Evolutionary conservation across 2,797 vertebrate species (phyloP), one percentile per base, ranked within the genome.

Genomic region (Pseudopleuronectes americanus): DNA sequence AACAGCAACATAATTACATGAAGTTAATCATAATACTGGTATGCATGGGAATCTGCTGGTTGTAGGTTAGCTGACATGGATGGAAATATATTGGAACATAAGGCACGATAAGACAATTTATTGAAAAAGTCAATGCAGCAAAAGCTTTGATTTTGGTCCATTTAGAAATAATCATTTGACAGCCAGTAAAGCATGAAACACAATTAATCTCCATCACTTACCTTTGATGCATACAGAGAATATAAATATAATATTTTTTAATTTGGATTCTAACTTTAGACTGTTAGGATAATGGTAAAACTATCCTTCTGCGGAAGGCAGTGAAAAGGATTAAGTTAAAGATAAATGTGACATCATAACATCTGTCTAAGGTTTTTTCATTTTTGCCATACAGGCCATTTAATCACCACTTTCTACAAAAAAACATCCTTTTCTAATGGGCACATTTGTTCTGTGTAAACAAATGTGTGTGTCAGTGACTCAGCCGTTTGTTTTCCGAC

Each of bases 401-500:
- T 71, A 69, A 74, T 69, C 31, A 7, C 8, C 8, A 19, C 58
- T 83, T 67, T 72, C 65, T 57, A 45, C 6, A 68, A 28, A 68
- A 26, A 67, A 62, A 47, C 26, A 55, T 47, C 28, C 4, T 38
- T 61, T 62, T 69, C 55, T 81, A 74, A 82, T 71, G 72, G 33
- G 9, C 56, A 47, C 65, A 80, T 82, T 81, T 73, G 64, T 66
- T 54, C 54, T n/a, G 69, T 41, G 52, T 49, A 55, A 80, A 84
- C 51, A 75, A 76, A 79, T 74, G 59, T 28, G 23, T 17, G 5
- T 22, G 61, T 47, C 67, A 66, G 61, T 36, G 47, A 66, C 53
- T 83, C 64, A 55, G 61, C 48, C 38, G 19, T 87, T 84, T 84
- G 74, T 71, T 73, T 64, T 77, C 68, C 65, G 66, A 71, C 49